Percentiles rank a stretch among this genome's conserved stretches.
Evolutionary conservation across 2,888 invertebrate genomes (phyloP).

Genomic region (Fabriciana adippe): DNA sequence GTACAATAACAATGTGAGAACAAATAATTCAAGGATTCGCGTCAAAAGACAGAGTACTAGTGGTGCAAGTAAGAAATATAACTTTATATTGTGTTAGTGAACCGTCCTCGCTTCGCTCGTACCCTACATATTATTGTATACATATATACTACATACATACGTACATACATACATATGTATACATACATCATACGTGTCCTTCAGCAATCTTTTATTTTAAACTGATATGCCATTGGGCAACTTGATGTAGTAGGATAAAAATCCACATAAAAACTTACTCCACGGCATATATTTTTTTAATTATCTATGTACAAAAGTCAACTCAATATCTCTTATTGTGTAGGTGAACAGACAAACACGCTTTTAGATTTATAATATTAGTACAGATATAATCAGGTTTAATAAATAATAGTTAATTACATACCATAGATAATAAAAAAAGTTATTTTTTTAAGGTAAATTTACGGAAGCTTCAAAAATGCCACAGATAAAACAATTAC

Average conservation of each 20-base stretch:
- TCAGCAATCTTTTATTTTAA: too few relatives aligned
- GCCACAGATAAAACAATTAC: conserved; percentile 49
- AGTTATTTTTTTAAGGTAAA: conserved; percentile 47
- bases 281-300: too few relatives aligned
- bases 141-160: too few relatives aligned
- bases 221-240: too few relatives aligned
- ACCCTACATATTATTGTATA: not conserved
- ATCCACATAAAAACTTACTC: too few relatives aligned
- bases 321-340: too few relatives aligned
- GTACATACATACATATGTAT: too few relatives aligned
- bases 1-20: conserved; percentile 11
- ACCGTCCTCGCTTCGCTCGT: not conserved
- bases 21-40: conserved; percentile 29
- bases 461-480: conserved; percentile 51
- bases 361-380: too few relatives aligned
- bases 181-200: too few relatives aligned
- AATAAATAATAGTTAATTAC: not conserved
- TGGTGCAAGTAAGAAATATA: conserved; percentile 36
- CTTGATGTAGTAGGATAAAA: too few relatives aligned
- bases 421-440: not conserved
- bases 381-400: not conserved
- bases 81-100: not conserved
- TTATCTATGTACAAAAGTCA: too few relatives aligned
- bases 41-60: conserved; percentile 37
- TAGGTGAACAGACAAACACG: too few relatives aligned